Evolutionary conservation across 2,113 vertebrate genomes (phyloP), one percentile per base, ranked within the genome.

Genomic region (Phyllostomus hastatus): DNA sequence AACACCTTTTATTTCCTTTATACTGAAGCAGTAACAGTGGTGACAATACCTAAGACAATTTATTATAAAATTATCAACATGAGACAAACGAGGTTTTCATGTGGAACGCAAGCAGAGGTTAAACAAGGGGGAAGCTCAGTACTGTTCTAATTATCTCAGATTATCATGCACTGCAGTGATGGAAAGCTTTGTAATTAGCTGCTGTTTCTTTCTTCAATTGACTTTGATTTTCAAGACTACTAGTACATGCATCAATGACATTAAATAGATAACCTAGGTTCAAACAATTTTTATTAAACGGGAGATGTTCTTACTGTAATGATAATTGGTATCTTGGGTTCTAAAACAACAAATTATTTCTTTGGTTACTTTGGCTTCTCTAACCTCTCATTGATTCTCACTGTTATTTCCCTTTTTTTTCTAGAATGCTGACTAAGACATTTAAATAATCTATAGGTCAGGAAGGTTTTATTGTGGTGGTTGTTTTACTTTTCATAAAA

Each of bases 301-400:
- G 38, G 67, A 98, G 33, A 35, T 78, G 57, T 94, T 93, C 94
- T 90, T 61, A 81, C 4, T 57, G 7, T 66, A 96, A 97, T 95
- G 95, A 96, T 97, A 98, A 96, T 89, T 97, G 54, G 31, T 97
- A 90, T 88, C 83, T 96, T 96, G 69, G 54, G 46, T 57, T 97
- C 95, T 95, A 61, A 98, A 97, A 79, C 41, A 96, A 78, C 10
- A 84, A 97, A 92, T 96, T 90, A 93, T 96, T 96, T 98, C n/a
- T 95, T 41, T 28, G 73, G 66, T 97, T 89, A 79, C 15, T 81
- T 95, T 61, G 92, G 90, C 88, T 94, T 80, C 67, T 67, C 43
- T 91, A 48, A 90, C 26, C 33, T 61, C 70, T 96, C 67, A 90
- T 69, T 96, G 69, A 75, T 91, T 97, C 46, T 73, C 57, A 48